A percentile compares a stretch with the other conserved stretches of the same genome.
phyloP scores from a whole-genome alignment of 2,797 vertebrate species.

The Aldrovandia affinis region DNA sequence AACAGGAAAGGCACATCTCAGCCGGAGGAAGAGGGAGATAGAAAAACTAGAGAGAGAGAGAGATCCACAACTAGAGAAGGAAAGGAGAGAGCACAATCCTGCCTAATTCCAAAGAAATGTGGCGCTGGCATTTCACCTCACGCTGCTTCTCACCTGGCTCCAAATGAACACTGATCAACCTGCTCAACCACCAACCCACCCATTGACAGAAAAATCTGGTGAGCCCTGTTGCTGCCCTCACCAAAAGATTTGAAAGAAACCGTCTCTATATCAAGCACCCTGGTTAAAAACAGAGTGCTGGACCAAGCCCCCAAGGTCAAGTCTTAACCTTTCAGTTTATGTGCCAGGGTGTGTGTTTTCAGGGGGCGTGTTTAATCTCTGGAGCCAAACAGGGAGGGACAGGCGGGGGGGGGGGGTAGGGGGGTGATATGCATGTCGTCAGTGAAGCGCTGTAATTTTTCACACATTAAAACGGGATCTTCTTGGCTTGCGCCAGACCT shows the following conservation, averaged over 20 bases:
- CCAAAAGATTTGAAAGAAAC: too few relatives aligned
- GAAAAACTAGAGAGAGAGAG: background rate
- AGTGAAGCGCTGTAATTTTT: background rate
- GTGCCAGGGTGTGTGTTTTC: background rate
- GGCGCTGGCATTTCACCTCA: too few relatives aligned
- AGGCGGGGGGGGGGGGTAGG: slow-evolving; percentile 1
- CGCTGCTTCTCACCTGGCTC: background rate
- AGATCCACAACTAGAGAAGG: background rate
- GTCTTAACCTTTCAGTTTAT: background rate
- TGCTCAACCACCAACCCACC: too few relatives aligned
- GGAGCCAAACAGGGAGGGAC: slow-evolving; percentile 24
- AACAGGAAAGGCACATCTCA: background rate
- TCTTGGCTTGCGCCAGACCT: background rate
- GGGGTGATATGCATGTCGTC: background rate
- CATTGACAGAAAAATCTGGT: too few relatives aligned
- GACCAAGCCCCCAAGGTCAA: background rate
- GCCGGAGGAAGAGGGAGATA: background rate
- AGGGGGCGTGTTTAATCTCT: slow-evolving; percentile 38
- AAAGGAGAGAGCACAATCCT: background rate
- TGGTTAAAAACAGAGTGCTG: too few relatives aligned
- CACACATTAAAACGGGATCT: slow-evolving; percentile 32
- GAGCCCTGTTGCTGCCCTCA: too few relatives aligned
- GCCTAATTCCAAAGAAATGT: background rate
- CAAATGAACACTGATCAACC: too few relatives aligned
- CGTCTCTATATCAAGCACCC: too few relatives aligned